Percentiles rank a stretch among this genome's conserved stretches.
Evolutionary conservation across 2,888 invertebrate species (phyloP).

Genomic region (Syrphus vitripennis): DNA sequence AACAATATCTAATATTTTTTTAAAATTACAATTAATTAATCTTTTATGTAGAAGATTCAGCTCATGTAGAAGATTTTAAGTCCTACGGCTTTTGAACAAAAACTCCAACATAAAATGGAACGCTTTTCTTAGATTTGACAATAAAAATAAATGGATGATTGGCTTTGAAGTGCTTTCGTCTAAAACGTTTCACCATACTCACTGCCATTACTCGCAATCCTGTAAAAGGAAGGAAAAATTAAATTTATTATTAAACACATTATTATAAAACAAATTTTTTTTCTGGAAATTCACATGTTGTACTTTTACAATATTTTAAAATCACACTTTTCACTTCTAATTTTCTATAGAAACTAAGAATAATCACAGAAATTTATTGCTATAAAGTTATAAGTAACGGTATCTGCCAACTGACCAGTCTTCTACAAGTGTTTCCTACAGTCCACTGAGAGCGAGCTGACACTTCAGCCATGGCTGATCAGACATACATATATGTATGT

Average conservation of each 20-base stretch:
- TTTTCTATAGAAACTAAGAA: too few species aligned
- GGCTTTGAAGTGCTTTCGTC: slow-evolving; percentile 49
- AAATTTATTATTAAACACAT: background rate
- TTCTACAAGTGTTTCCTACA: too few species aligned
- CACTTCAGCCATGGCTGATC: too few species aligned
- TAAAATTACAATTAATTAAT: background rate
- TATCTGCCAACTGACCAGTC: too few species aligned
- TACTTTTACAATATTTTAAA: too few species aligned
- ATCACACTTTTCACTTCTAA: too few species aligned
- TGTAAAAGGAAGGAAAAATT: background rate
- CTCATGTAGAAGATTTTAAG: background rate
- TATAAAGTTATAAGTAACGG: too few species aligned
- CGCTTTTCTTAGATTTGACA: slow-evolving; percentile 44
- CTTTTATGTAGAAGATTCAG: background rate
- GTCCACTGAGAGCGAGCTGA: too few species aligned
- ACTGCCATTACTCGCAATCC: slow-evolving; percentile 55
- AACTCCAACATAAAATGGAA: slow-evolving; percentile 42
- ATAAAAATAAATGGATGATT: slow-evolving; percentile 61
- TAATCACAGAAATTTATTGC: too few species aligned
- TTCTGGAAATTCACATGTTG: too few species aligned
- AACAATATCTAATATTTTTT: background rate
- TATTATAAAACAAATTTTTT: background rate
- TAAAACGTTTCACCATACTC: slow-evolving; percentile 11
- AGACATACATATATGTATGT: too few species aligned
- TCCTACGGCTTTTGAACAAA: background rate